These are phyloP conservation scores for Hypolimnas misippus DNA, from an alignment of 2,888 invertebrate genomes.

Conservation along the genomic window DNA sequence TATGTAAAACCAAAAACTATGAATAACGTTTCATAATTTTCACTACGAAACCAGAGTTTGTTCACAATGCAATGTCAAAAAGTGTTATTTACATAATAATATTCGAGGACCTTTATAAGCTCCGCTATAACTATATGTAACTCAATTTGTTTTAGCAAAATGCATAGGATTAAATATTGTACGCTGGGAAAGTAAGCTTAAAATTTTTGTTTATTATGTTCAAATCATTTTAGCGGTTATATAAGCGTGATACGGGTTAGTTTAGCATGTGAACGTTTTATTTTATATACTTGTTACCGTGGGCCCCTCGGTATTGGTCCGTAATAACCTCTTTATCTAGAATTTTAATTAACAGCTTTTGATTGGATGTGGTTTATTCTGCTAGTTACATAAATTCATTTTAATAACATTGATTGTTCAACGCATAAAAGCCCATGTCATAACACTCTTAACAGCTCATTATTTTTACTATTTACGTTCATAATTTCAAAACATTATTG, in stretches of 20 bases:
- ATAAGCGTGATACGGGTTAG: constrained; percentile 14
- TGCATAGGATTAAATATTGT: constrained; percentile 34
- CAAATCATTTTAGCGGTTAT: constrained; percentile 17
- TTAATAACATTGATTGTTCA: constrained; percentile 2
- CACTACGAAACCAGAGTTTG: not conserved
- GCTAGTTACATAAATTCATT: constrained; percentile 23
- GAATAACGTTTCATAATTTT: constrained; percentile 1
- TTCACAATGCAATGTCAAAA: not conserved
- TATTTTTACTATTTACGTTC: not conserved
- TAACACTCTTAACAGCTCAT: not conserved
- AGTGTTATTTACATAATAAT: not conserved
- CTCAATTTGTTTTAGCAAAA: constrained; percentile 34
- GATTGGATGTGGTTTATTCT: constrained; percentile 39
- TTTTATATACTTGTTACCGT: constrained; percentile 21
- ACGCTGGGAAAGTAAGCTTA: constrained; percentile 16
- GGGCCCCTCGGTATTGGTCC: constrained; percentile 25
- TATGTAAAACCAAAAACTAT: not conserved
- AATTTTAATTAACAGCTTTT: constrained; percentile 40
- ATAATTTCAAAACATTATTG: no score
- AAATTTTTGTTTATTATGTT: constrained; percentile 15
- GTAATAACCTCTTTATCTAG: constrained; percentile 40
- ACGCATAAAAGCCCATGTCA: constrained; percentile 10
- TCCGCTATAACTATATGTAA: constrained; percentile 19
- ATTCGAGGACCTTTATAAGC: not conserved
- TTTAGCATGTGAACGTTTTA: constrained; percentile 14